Base-by-base conservation (phyloP, 2,113 vertebrate species). In the Platanista minor region DNA sequence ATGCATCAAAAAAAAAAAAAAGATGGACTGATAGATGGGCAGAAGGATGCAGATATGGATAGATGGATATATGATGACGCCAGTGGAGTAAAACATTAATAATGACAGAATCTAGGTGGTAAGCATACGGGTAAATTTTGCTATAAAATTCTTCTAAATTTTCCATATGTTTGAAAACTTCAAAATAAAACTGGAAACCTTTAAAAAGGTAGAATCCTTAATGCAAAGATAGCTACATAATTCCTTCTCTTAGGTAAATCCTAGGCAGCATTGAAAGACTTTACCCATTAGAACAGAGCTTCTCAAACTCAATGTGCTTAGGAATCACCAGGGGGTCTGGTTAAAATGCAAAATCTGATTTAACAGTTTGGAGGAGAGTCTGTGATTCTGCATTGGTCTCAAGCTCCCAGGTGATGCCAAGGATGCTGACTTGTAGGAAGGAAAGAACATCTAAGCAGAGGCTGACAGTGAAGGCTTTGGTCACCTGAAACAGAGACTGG, bases 21-120 rank as follows among this genome's bases (percentile, higher is more conserved):
- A n/a, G 46, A 27, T 36, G 29, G 8, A 29, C 8, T n/a, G 18
- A 43, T 1, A 33, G 54, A 43, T 10, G 3, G 33, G 18, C 0
- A 11, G 61, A 59, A 43, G 29, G 67, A 49, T 1, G 29, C 21
- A 12, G 57, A 36, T 6, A 36, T 8, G 13, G 10, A 33, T 1
- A 46, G 52, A 33, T 0, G 46, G 25, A 49, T 2, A 12, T 0
- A 14, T 1, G 52, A 87, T 2, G 33, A 46, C 15, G 72, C 1
- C 69, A 3, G 15, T 2, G 36, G 17, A 23, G 17, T 9, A 15
- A 92, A 62, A 25, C 21, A 54, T 39, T 6, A 77, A 54, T 4
- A n/a, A n/a, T n/a, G 49, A 41, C 0, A 27, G 20, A 57, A 5
- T 31, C 5, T n/a, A 39, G 61, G 52, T 17, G 1, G 25, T 14